These are phyloP conservation scores for Patella vulgata DNA, from an alignment of 1,140 invertebrate species.

Conservation along the genomic window DNA sequence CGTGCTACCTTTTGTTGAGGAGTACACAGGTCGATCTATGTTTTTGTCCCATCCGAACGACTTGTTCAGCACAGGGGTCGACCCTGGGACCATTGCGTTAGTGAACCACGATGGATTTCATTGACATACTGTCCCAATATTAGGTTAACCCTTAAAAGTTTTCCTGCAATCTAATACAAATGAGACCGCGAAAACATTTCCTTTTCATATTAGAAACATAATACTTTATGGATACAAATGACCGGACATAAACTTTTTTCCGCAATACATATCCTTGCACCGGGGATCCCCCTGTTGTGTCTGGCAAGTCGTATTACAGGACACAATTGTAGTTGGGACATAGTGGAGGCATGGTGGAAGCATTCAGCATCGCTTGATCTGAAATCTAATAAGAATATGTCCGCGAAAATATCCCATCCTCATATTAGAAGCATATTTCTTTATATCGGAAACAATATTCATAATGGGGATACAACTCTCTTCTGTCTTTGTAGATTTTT, in stretches of 20 bases:
- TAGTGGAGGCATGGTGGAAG: background rate
- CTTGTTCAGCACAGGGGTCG: too few relatives aligned
- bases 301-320: background rate
- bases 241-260: too few relatives aligned
- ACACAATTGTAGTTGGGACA: background rate
- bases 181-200: too few relatives aligned
- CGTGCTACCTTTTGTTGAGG: background rate
- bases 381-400: background rate
- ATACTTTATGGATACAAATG: too few relatives aligned
- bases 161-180: too few relatives aligned
- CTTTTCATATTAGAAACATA: too few relatives aligned
- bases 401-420: background rate
- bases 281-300: too few relatives aligned
- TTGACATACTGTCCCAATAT: too few relatives aligned
- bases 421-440: background rate
- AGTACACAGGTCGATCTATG: background rate
- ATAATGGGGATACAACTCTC: background rate
- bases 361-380: background rate
- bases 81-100: too few relatives aligned
- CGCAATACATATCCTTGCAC: too few relatives aligned
- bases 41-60: background rate
- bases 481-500: constrained; percentile 32
- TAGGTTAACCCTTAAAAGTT: too few relatives aligned
- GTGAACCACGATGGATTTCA: too few relatives aligned
- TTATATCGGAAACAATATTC: background rate